Conservation (phyloP, 2,888 invertebrate species). For the Gnatocerus cornutus region DNA sequence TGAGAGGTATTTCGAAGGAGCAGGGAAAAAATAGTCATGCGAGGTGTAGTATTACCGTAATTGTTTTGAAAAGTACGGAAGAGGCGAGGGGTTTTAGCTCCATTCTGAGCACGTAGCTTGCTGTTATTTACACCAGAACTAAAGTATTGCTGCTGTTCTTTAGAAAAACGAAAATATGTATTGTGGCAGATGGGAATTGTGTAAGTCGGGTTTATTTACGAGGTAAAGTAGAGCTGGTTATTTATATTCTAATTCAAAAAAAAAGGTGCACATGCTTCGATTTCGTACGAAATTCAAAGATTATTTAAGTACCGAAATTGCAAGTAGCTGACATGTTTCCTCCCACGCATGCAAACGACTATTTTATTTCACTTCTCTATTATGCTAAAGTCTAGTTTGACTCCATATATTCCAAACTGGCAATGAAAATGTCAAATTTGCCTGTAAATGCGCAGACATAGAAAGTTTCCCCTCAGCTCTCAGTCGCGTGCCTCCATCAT, state of each 20-base stretch:
- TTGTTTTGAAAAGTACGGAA: slow-evolving; percentile 24
- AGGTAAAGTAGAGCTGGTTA: slow-evolving; percentile 13
- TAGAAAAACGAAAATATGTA: slow-evolving; percentile 52
- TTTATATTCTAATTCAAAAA: slow-evolving; percentile 8
- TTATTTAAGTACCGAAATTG: background rate
- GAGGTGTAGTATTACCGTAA: slow-evolving; percentile 30
- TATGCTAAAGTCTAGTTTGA: slow-evolving; percentile 33
- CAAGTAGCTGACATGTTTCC: slow-evolving; percentile 25
- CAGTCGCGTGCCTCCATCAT: slow-evolving; percentile 46
- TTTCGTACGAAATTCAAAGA: background rate
- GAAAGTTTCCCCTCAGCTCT: slow-evolving; percentile 22
- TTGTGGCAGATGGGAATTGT: slow-evolving; percentile 45
- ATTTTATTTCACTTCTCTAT: slow-evolving; percentile 36
- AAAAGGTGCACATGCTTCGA: background rate
- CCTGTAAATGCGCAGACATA: slow-evolving; percentile 20
- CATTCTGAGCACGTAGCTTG: slow-evolving; percentile 54
- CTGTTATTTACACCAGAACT: slow-evolving; percentile 56
- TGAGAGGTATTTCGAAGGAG: background rate
- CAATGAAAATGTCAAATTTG: slow-evolving; percentile 38
- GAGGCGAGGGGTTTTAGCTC: slow-evolving; percentile 18
- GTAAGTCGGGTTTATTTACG: slow-evolving; percentile 36
- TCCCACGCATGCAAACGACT: slow-evolving; percentile 30
- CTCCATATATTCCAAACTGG: slow-evolving; percentile 30
- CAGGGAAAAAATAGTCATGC: slow-evolving; percentile 9
- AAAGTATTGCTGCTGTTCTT: slow-evolving; percentile 54